These are phyloP conservation scores for Chlorospingus flavigularis DNA, from an alignment of 2,797 vertebrate species.

Conservation along the genomic window DNA sequence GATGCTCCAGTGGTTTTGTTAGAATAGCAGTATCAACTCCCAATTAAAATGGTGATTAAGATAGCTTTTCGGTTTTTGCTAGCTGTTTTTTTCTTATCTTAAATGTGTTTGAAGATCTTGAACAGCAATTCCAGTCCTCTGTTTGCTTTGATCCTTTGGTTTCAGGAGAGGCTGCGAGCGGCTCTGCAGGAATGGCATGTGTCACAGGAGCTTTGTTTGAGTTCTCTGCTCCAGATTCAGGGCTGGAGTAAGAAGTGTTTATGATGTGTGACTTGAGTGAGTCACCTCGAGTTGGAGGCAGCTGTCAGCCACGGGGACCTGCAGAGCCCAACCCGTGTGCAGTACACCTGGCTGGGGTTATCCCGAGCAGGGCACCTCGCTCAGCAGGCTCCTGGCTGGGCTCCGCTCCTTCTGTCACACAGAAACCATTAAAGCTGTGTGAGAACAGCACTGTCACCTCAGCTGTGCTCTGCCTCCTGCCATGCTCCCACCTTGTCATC, in stretches of 20 bases:
- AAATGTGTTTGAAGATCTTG: neutral
- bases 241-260: neutral
- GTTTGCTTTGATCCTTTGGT: neutral
- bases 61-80: neutral
- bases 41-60: neutral
- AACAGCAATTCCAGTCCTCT: neutral
- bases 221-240: neutral
- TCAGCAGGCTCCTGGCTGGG: neutral
- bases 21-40: neutral
- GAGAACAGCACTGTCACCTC: neutral
- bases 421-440: neutral
- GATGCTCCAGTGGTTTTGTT: neutral
- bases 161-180: neutral
- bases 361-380: neutral
- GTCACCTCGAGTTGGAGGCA: neutral
- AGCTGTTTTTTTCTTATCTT: neutral
- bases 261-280: neutral
- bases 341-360: neutral
- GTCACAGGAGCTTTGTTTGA: neutral
- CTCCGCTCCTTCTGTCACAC: neutral
- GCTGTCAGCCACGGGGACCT: neutral
- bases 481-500: fast-evolving
- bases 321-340: neutral
- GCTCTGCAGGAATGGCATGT: neutral
- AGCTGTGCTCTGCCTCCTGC: neutral